These are phyloP conservation scores for Sitophilus oryzae DNA, from an alignment of 1,140 invertebrate species.

Conservation along the genomic window DNA sequence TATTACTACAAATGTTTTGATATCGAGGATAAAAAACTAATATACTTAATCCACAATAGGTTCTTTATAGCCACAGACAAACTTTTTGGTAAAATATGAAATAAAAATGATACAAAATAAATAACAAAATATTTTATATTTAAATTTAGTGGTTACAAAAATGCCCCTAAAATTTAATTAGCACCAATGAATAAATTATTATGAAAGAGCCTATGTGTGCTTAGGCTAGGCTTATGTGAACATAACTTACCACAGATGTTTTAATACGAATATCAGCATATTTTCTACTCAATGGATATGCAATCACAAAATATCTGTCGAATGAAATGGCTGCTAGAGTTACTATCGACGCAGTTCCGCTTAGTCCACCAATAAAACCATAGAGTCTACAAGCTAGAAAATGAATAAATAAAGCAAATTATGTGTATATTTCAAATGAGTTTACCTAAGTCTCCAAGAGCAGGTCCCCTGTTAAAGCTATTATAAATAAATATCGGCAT, in stretches of 20 bases:
- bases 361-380: slow-evolving; percentile 65
- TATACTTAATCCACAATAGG: too few relatives aligned
- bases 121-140: not conserved
- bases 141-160: not conserved
- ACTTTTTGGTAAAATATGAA: too few relatives aligned
- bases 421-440: slow-evolving; percentile 7
- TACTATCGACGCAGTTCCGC: slow-evolving; percentile 64
- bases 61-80: too few relatives aligned
- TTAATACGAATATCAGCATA: slow-evolving; percentile 57
- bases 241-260: slow-evolving; percentile 49
- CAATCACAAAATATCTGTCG: slow-evolving; percentile 67
- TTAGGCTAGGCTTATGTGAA: too few relatives aligned
- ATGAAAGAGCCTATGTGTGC: too few relatives aligned
- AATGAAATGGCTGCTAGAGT: slow-evolving; percentile 63
- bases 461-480: slow-evolving; percentile 60
- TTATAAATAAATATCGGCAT: slow-evolving; percentile 68
- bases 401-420: slow-evolving; percentile 14
- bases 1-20: too few relatives aligned
- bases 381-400: slow-evolving; percentile 60
- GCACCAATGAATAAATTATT: not conserved
- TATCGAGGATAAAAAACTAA: too few relatives aligned
- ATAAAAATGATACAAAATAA: too few relatives aligned
- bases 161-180: not conserved
- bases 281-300: slow-evolving; percentile 59
- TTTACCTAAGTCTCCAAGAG: slow-evolving; percentile 60